Base-by-base conservation (phyloP, 2,888 invertebrate species). In the Bibio marci region DNA sequence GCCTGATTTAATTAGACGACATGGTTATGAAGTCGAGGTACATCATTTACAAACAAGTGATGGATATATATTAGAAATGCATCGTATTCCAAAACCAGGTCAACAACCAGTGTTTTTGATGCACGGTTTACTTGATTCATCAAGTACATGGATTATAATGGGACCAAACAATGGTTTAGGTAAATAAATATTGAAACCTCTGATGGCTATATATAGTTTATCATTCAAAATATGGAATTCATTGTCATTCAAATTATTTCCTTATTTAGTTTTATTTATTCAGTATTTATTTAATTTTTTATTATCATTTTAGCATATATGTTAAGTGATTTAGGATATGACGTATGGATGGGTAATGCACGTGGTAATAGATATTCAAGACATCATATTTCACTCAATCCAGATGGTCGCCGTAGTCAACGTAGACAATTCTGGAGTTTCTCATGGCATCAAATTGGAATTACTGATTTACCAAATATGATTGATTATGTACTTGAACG, bases 391-490 rank as follows among this genome's bases (percentile, higher is more conserved):
- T 53, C 52, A 34, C 47, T 59, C 1, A 56, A 56, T 41, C 56
- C 56, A 19, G 38, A 38, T 27, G 38, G 38, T 10, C 17, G 33
- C 6, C 38, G 33, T n/a, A 12, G 27, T 18, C 52, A 33, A 4
- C 30, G 25, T 13, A 34, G 31, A 4, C 13, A 8, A 8, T 46
- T 45, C 11, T 61, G 60, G 60, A 40, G 47, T n/a, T 61, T 58
- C 52, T 70, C 80, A 38, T 88, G 77, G 74, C 55, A 61, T 43
- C 56, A 60, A 46, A 59, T 59, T 41, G 59, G 53, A 3, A 38
- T 46, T 13, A 49, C 65, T 48, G 80, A 80, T 55, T 49, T 78
- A 11, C 74, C 78, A 1, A 69, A 73, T 2, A 70, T 67, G 59
- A 66, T 81, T 35, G 69, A 79, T 49, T 65, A 67, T 47, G 63